Conservation (phyloP, 2,797 vertebrate genomes). For the Gadopsis marmoratus region DNA sequence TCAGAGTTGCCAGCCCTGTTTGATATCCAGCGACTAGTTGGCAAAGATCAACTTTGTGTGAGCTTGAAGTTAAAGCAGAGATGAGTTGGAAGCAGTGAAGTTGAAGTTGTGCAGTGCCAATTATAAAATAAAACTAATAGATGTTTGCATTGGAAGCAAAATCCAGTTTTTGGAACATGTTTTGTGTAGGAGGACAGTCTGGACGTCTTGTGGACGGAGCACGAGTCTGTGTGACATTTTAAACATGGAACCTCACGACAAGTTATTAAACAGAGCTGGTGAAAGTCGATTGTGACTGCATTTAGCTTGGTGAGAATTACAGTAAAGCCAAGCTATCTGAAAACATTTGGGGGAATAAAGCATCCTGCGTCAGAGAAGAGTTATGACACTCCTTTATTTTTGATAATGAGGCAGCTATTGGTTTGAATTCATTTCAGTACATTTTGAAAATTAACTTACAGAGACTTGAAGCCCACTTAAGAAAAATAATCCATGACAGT, state of each 20-base stretch:
- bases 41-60: constrained; percentile 56
- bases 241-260: constrained; percentile 21
- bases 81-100: constrained; percentile 36
- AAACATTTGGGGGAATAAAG: background rate
- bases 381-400: background rate
- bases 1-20: constrained; percentile 27
- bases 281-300: constrained; percentile 4
- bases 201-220: constrained; percentile 11
- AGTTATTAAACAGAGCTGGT: constrained; percentile 16
- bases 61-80: constrained; percentile 47
- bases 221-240: constrained; percentile 38
- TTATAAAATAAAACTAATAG: constrained; percentile 42
- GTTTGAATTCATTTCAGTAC: background rate
- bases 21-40: constrained; percentile 42
- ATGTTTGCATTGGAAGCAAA: constrained; percentile 45
- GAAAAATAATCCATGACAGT: background rate
- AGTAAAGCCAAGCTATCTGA: background rate
- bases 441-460: background rate
- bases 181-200: constrained; percentile 42
- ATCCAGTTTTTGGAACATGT: constrained; percentile 36
- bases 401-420: background rate
- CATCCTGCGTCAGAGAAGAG: background rate
- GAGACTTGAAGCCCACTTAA: background rate
- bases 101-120: constrained; percentile 27
- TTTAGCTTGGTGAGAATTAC: background rate